These are phyloP conservation scores for Drosophila nikananu DNA, from an alignment of 1,140 invertebrate genomes.

Conservation along the genomic window DNA sequence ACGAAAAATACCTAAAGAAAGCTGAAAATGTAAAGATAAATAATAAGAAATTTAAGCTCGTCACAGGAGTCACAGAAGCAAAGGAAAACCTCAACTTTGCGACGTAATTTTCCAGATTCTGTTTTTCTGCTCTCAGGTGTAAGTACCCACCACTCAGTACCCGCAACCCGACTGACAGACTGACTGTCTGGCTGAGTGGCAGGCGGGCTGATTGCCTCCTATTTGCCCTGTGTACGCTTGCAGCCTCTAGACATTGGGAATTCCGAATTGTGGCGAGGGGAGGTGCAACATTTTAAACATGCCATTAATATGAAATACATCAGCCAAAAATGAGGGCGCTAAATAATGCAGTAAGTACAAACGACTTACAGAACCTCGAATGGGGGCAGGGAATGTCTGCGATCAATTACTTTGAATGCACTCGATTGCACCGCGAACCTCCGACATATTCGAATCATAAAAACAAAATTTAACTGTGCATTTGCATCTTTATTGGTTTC, in stretches of 20 bases:
- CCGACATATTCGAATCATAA: slow-evolving; percentile 34
- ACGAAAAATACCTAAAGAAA: no score
- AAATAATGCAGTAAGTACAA: slow-evolving; percentile 62
- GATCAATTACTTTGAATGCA: slow-evolving; percentile 20
- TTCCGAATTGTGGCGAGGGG: slow-evolving; percentile 11
- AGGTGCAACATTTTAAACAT: slow-evolving; percentile 69
- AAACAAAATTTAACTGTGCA: slow-evolving; percentile 39
- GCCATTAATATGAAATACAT: slow-evolving; percentile 75
- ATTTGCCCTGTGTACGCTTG: slow-evolving; percentile 39
- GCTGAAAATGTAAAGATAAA: neutral
- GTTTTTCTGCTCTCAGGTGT: neutral
- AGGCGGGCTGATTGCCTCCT: slow-evolving; percentile 47
- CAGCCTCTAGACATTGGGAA: slow-evolving; percentile 41
- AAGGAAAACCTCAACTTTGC: neutral
- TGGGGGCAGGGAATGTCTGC: slow-evolving; percentile 5
- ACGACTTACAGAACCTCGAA: slow-evolving; percentile 20
- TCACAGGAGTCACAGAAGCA: neutral
- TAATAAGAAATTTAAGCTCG: neutral
- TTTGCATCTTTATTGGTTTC: slow-evolving; percentile 58
- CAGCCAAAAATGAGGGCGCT: slow-evolving; percentile 35
- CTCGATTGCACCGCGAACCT: neutral
- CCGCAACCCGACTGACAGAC: slow-evolving; percentile 30
- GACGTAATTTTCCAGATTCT: neutral
- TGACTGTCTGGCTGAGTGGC: slow-evolving; percentile 43
- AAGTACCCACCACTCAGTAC: slow-evolving; percentile 1